Evolutionary conservation across 2,797 vertebrate genomes (phyloP).

Genomic region (Cyclopterus lumpus): DNA sequence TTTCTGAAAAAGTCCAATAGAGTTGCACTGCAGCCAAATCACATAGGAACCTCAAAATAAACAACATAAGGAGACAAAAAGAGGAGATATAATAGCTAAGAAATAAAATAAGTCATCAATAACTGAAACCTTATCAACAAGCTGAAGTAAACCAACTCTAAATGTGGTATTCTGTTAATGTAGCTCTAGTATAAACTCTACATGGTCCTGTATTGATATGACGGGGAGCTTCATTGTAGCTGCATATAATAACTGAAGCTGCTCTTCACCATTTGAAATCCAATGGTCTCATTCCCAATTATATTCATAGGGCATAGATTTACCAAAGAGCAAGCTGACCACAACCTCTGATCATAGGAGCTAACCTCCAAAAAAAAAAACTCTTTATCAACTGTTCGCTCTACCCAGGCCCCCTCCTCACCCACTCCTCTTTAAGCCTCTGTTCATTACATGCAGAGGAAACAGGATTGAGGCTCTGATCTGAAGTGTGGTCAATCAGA

Average conservation of each 20-base stretch:
- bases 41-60: not conserved
- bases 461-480: constrained; percentile 76
- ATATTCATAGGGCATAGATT: constrained; percentile 42
- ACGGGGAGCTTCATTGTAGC: not conserved
- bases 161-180: not conserved
- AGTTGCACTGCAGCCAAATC: not conserved
- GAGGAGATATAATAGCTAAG: not conserved
- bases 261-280: not conserved
- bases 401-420: constrained; percentile 4
- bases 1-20: not conserved
- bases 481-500: constrained; percentile 78
- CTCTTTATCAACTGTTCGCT: constrained; percentile 47
- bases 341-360: constrained; percentile 37
- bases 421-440: constrained; percentile 63
- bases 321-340: constrained; percentile 50
- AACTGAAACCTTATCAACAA: not conserved
- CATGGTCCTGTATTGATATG: not conserved
- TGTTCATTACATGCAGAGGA: constrained; percentile 77
- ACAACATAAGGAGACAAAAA: not conserved
- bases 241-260: not conserved
- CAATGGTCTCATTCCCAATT: constrained; percentile 1
- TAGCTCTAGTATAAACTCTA: not conserved
- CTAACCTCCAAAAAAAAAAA: constrained; percentile 33
- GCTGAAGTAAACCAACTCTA: not conserved
- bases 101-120: not conserved